A percentile compares a stretch with the other conserved stretches of the same genome.
Evolutionary conservation across 2,797 vertebrate species (phyloP).

Genomic region (Enteromius trimaculatus): DNA sequence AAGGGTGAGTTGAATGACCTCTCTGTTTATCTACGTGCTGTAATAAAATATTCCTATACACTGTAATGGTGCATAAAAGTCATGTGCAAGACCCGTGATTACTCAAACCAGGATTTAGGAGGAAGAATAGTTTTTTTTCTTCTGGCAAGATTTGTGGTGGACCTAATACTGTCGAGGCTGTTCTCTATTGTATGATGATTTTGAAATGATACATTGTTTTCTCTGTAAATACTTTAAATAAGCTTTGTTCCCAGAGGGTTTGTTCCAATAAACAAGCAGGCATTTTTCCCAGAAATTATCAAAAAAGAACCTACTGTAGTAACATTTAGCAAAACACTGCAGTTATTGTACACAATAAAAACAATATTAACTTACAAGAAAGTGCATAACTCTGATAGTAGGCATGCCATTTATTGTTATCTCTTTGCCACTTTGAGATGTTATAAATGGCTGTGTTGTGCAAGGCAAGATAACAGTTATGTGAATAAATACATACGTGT

Average conservation of each 20-base stretch:
- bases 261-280: neutral
- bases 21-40: neutral
- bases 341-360: neutral
- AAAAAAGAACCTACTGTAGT: neutral
- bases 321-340: neutral
- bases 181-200: neutral
- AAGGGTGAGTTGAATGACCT: constrained; percentile 39
- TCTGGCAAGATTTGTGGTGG: neutral
- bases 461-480: constrained; percentile 1
- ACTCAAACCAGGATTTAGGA: too few species aligned
- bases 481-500: neutral
- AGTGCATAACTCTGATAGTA: neutral
- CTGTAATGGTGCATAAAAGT: neutral
- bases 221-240: neutral
- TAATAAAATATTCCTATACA: neutral
- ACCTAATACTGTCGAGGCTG: neutral
- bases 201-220: neutral
- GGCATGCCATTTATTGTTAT: neutral
- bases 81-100: neutral
- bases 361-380: neutral
- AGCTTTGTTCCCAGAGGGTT: neutral
- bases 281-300: neutral
- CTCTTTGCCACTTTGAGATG: neutral
- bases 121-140: neutral
- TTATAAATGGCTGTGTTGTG: neutral